Evolutionary conservation across 2,113 vertebrate species (phyloP).

Genomic region (Aramus guarauna): DNA sequence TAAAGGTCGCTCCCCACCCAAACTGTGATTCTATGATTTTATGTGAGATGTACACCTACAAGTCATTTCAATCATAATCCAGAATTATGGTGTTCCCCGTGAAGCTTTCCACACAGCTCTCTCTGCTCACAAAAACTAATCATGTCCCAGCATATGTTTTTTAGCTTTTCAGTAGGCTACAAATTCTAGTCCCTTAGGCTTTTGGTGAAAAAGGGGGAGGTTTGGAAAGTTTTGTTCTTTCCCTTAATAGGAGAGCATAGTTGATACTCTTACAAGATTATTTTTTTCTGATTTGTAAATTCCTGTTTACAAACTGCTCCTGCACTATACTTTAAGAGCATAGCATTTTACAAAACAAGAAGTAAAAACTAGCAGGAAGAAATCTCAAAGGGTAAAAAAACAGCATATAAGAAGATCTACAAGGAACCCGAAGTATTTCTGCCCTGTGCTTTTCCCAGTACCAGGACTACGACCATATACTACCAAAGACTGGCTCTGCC

Average conservation of each 20-base stretch:
- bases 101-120: neutral
- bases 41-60: neutral
- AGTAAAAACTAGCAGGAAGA: neutral
- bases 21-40: neutral
- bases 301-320: neutral
- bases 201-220: neutral
- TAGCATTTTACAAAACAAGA: neutral
- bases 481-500: neutral
- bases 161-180: neutral
- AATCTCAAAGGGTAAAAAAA: neutral
- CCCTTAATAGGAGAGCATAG: neutral
- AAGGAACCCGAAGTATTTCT: neutral
- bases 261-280: neutral
- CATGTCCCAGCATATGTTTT: neutral
- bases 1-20: neutral
- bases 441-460: neutral
- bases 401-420: neutral
- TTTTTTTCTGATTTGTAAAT: neutral
- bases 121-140: neutral
- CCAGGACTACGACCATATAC: fast-evolving
- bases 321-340: neutral
- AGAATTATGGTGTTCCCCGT: neutral
- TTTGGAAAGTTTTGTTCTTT: neutral
- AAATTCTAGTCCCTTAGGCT: neutral
- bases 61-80: neutral